Base-by-base conservation (phyloP, 2,888 invertebrate species). In the Euplagia quadripunctaria region DNA sequence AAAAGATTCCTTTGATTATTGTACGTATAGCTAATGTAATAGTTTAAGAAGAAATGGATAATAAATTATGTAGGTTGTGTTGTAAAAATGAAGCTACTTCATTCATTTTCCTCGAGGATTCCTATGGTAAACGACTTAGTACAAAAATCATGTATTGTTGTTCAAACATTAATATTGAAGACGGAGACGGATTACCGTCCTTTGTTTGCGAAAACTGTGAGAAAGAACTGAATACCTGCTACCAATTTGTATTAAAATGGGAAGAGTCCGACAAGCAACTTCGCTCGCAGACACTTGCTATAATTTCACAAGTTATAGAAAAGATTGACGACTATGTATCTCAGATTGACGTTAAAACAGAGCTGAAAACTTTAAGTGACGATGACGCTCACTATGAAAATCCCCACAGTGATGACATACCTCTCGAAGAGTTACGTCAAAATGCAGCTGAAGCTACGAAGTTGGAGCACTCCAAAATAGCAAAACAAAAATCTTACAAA, bases 121-220 rank as follows among this genome's bases (percentile, higher is more conserved):
- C 42, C 3, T 73, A 82, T 64, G 86, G 83, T 71, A 71, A 88
- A 14, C 70, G 79, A 68, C 46, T 90, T 46, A 75, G 87, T 70
- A 77, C 77, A 41, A 93, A 92, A 88, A 89, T 94, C 73, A 87
- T 88, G 83, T 86, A 89, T 78, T 94, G 93, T 79, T 94, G 94
- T 82, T 75, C 85, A 49, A 91, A 89, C 70, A 55, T 94, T 52
- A 81, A 70, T 66, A 82, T 94, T 41, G 68, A 78, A 51, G 84
- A 90, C 74, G 87, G 86, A 8, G 94, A 94, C 75, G 91, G 91
- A 8, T 82, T 94, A 41, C 93, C 94, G 0, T 63, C 85, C 0
- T 66, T 80, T 70, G 87, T 94, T 43, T 95, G 95, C 76, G 68
- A 68, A 5, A 65, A 43, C 14, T 94, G 94, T 78, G 87, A 90